phyloP scores from a whole-genome alignment of 2,888 invertebrate genomes.

The Syritta pipiens region DNA sequence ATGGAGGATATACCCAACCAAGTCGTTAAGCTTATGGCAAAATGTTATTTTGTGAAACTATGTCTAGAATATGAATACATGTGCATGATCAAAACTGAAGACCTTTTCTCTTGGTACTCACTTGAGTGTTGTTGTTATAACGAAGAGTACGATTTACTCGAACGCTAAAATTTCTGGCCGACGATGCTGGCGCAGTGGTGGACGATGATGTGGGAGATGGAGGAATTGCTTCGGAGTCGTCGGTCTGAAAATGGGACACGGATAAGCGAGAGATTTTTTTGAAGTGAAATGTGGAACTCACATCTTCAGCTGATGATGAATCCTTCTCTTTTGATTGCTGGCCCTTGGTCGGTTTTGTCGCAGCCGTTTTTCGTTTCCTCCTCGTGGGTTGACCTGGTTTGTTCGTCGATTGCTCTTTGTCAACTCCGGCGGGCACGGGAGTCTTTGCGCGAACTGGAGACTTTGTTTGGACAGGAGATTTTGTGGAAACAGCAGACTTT shows the following conservation, averaged over 20 bases:
- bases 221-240: conserved; percentile 74
- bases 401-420: not conserved
- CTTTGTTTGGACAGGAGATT: too few relatives aligned
- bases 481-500: not conserved
- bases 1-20: too few relatives aligned
- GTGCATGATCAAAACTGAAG: conserved; percentile 70
- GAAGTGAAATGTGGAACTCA: not conserved
- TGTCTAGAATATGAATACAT: not conserved
- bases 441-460: too few relatives aligned
- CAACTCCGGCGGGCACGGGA: not conserved
- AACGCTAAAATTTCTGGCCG: not conserved
- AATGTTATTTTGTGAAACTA: too few relatives aligned
- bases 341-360: not conserved
- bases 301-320: conserved; percentile 22
- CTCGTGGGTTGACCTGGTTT: conserved; percentile 14
- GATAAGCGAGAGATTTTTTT: not conserved
- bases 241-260: conserved; percentile 62
- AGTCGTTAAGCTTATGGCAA: too few relatives aligned
- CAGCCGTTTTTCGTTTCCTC: conserved; percentile 7
- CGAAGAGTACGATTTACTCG: conserved; percentile 55
- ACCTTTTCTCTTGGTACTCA: conserved; percentile 72
- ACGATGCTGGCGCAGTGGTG: conserved; percentile 14
- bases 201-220: conserved; percentile 72
- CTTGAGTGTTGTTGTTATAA: conserved; percentile 68
- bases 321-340: too few relatives aligned